Evolutionary conservation across 2,113 vertebrate genomes (phyloP).

Genomic region (Tamias sibiricus): DNA sequence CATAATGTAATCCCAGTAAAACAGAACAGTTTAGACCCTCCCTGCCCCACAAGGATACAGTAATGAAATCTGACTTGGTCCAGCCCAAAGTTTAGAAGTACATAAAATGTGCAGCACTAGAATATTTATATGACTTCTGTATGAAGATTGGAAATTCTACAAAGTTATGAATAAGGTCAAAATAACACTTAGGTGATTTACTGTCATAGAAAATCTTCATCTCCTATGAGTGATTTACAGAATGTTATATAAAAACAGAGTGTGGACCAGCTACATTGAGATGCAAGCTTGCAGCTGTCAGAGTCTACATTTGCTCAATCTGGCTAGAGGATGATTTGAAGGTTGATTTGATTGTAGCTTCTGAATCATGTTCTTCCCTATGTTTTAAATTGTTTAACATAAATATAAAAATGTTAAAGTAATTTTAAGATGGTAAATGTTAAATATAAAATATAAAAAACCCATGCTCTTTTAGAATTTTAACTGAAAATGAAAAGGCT

Average conservation of each 20-base stretch:
- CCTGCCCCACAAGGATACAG: not conserved
- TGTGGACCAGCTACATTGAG: conserved; percentile 61
- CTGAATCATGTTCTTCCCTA: conserved; percentile 72
- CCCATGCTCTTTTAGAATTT: conserved; percentile 33
- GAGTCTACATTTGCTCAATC: conserved; percentile 59
- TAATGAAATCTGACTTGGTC: conserved; percentile 55
- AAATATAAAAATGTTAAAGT: conserved; percentile 75
- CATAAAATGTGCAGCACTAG: not conserved
- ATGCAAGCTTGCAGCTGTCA: conserved; percentile 36
- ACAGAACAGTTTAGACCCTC: not conserved
- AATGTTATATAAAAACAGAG: conserved; percentile 26
- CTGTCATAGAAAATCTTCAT: conserved; percentile 43
- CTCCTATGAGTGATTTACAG: conserved; percentile 66
- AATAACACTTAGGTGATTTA: conserved; percentile 74
- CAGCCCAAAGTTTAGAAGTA: conserved; percentile 32
- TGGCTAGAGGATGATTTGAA: conserved; percentile 76
- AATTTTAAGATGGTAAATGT: conserved; percentile 80
- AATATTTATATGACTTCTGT: conserved; percentile 70
- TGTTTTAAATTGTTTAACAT: conserved; percentile 79
- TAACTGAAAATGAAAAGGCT: not conserved
- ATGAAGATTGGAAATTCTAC: conserved; percentile 51
- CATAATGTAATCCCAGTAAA: conserved; percentile 3
- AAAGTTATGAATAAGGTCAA: conserved; percentile 60
- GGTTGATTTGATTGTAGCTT: conserved; percentile 74
- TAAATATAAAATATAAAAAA: conserved; percentile 81